A percentile compares a stretch with the other conserved stretches of the same genome.
Evolutionary conservation across 2,113 vertebrate species (phyloP).

Genomic region (Leptodactylus fuscus): DNA sequence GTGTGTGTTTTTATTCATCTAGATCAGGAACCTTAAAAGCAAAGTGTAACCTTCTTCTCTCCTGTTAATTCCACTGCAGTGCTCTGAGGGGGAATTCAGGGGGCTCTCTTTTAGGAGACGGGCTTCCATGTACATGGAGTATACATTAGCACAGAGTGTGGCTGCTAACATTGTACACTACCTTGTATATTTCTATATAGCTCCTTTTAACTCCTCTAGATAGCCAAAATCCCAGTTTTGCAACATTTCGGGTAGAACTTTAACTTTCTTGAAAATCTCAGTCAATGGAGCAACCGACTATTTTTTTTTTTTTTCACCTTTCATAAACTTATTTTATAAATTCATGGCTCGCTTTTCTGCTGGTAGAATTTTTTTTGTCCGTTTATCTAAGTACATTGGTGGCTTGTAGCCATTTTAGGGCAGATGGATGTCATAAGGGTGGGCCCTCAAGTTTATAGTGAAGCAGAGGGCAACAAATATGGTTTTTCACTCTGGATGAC

Average conservation of each 20-base stretch:
- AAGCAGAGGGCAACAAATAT: too few species aligned
- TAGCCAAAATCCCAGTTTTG: not conserved
- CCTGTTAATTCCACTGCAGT: conserved; percentile 47
- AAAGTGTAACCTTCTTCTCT: conserved; percentile 48
- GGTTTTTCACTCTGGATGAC: not conserved
- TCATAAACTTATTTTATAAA: not conserved
- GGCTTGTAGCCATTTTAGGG: not conserved
- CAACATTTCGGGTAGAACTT: not conserved
- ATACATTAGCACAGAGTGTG: not conserved
- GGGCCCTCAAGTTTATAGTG: too few species aligned
- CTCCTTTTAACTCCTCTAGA: not conserved
- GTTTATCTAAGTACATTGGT: not conserved
- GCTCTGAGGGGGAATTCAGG: not conserved
- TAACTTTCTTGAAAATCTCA: not conserved
- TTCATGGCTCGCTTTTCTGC: not conserved
- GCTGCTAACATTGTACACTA: not conserved
- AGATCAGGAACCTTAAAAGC: conserved; percentile 57
- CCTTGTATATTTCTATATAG: not conserved
- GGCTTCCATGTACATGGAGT: not conserved
- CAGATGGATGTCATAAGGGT: too few species aligned
- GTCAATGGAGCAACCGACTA: not conserved
- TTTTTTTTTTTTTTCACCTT: not conserved
- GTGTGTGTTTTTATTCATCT: conserved; percentile 60
- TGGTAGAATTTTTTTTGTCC: not conserved
- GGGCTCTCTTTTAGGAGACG: not conserved